A percentile compares a stretch with the other conserved stretches of the same genome.
Evolutionary conservation across 37 sponge, comb jelly and placozoan genomes (phyloP).

Genomic region (Petrosia ficiformis): DNA sequence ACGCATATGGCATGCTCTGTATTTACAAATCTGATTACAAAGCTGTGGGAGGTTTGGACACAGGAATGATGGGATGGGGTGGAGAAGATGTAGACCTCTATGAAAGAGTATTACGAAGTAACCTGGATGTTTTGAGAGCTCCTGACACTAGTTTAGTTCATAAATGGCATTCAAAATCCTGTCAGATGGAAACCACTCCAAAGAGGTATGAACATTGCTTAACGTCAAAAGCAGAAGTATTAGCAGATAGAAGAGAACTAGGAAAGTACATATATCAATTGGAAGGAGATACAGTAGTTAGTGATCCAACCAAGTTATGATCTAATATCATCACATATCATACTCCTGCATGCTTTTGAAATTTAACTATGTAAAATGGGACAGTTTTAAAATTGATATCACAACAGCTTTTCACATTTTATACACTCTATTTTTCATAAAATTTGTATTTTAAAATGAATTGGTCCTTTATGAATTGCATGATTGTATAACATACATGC

Average conservation of each 20-base stretch:
- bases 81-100: slow-evolving; percentile 63
- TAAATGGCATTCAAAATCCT: slow-evolving; percentile 55
- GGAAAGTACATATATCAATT: slow-evolving; percentile 40
- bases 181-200: slow-evolving; percentile 2
- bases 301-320: no score
- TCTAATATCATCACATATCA: no score
- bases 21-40: slow-evolving; percentile 68
- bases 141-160: slow-evolving; percentile 62
- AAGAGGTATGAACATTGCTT: slow-evolving; percentile 39
- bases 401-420: no score
- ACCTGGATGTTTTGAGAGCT: slow-evolving; percentile 41
- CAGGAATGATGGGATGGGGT: slow-evolving; percentile 63
- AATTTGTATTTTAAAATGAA: no score
- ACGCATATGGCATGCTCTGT: slow-evolving; percentile 73
- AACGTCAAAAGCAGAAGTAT: slow-evolving; percentile 26
- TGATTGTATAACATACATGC: no score
- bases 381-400: no score
- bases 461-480: no score
- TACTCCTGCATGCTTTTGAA: no score
- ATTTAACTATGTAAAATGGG: no score
- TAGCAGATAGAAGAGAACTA: slow-evolving; percentile 49
- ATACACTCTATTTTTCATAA: no score
- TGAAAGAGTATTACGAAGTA: slow-evolving; percentile 15
- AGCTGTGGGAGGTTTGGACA: slow-evolving; percentile 51
- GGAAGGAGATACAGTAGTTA: no score